phyloP scores from a whole-genome alignment of 2,888 invertebrate species.

The Camponotus fellah region DNA sequence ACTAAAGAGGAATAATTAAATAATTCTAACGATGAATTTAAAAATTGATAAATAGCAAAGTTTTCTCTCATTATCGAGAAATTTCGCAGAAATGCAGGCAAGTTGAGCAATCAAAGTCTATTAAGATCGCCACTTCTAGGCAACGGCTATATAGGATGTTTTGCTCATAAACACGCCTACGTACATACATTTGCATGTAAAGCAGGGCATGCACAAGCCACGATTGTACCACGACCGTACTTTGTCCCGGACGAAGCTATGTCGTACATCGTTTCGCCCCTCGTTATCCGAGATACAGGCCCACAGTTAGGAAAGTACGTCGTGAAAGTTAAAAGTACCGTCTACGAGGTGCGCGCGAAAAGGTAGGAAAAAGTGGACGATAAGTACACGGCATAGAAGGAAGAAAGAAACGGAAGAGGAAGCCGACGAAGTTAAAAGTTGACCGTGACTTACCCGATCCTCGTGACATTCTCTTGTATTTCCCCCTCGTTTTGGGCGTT shows the following conservation, averaged over 20 bases:
- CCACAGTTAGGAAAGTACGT: constrained; percentile 49
- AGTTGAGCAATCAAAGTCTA: constrained; percentile 41
- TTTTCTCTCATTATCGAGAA: background rate
- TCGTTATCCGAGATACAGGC: constrained; percentile 54
- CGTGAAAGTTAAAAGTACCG: constrained; percentile 58
- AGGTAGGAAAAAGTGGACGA: constrained; percentile 30
- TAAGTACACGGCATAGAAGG: constrained; percentile 14
- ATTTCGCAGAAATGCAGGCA: constrained; percentile 1
- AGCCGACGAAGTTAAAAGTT: constrained; percentile 58
- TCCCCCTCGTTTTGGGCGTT: background rate
- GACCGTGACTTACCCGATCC: constrained; percentile 18
- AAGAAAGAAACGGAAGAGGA: constrained; percentile 10
- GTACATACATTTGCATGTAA: constrained; percentile 52
- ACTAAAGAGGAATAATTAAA: background rate
- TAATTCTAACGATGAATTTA: background rate
- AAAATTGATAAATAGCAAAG: background rate
- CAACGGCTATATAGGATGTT: constrained; percentile 28
- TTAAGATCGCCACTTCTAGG: constrained; percentile 37
- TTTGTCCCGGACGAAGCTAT: constrained; percentile 47
- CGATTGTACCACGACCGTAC: constrained; percentile 49
- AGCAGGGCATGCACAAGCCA: constrained; percentile 29
- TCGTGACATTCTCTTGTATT: constrained; percentile 36
- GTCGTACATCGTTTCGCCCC: constrained; percentile 42
- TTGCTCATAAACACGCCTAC: constrained; percentile 44
- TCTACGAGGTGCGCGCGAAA: constrained; percentile 28